Conservation (phyloP, 2,888 invertebrate species). For the Campoletis raptor region DNA sequence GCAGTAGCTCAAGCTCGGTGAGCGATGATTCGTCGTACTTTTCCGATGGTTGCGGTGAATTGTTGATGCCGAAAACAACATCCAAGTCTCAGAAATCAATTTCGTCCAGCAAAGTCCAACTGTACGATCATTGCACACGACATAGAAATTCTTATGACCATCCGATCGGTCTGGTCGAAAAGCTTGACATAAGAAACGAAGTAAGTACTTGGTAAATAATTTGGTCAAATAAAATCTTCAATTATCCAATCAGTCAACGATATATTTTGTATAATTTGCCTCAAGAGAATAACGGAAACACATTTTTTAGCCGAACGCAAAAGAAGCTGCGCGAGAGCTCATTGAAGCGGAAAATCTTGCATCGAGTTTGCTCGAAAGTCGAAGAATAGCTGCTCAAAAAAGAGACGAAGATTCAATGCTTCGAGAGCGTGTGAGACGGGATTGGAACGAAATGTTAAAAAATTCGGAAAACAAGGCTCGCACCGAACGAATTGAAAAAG, state of each 20-base stretch:
- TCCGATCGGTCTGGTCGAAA: slow-evolving; percentile 79
- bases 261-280: neutral
- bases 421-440: slow-evolving; percentile 80
- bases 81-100: slow-evolving; percentile 72
- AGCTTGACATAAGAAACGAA: slow-evolving; percentile 76
- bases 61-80: slow-evolving; percentile 55
- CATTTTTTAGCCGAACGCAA: slow-evolving; percentile 68
- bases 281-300: neutral
- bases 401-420: slow-evolving; percentile 80
- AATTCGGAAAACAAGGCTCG: slow-evolving; percentile 77
- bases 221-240: neutral
- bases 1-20: slow-evolving; percentile 75
- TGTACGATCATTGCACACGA: slow-evolving; percentile 80
- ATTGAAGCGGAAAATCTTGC: slow-evolving; percentile 64
- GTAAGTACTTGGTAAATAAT: slow-evolving; percentile 67
- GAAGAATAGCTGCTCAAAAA: slow-evolving; percentile 74
- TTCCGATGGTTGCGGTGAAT: slow-evolving; percentile 74
- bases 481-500: slow-evolving; percentile 79
- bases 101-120: slow-evolving; percentile 76
- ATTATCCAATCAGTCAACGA: neutral
- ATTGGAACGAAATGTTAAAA: slow-evolving; percentile 79
- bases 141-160: slow-evolving; percentile 77
- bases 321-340: slow-evolving; percentile 76
- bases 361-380: slow-evolving; percentile 70
- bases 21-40: slow-evolving; percentile 83